Evolutionary conservation across 2,113 vertebrate genomes (phyloP).

Genomic region (Coreoperca whiteheadi): DNA sequence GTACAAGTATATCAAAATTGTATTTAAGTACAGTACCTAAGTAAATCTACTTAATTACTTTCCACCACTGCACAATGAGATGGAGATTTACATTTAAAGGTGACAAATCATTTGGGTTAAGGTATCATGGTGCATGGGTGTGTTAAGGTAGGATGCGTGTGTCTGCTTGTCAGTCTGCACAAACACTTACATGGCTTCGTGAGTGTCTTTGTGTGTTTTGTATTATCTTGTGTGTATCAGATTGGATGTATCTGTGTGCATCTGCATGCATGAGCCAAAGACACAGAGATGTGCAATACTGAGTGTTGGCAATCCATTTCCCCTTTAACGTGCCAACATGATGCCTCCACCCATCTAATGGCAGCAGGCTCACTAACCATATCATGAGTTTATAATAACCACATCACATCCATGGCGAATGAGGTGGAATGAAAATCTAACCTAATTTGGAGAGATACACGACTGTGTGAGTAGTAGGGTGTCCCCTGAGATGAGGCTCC

Average conservation of each 20-base stretch:
- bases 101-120: neutral
- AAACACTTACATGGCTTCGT: neutral
- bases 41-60: neutral
- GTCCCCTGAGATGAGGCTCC: constrained; percentile 75
- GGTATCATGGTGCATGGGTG: neutral
- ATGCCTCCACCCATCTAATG: constrained; percentile 64
- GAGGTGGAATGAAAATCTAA: constrained; percentile 80
- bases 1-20: neutral
- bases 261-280: constrained; percentile 12
- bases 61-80: neutral
- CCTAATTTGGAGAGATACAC: constrained; percentile 78
- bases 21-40: neutral
- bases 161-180: neutral
- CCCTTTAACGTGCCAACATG: constrained; percentile 56
- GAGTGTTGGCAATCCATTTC: constrained; percentile 56
- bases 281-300: constrained; percentile 42
- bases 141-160: neutral
- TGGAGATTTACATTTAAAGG: neutral
- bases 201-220: neutral
- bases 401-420: constrained; percentile 76
- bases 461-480: constrained; percentile 71
- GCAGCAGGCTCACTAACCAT: constrained; percentile 74
- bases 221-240: neutral
- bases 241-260: neutral
- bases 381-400: constrained; percentile 80